phyloP scores from a whole-genome alignment of 2,113 vertebrate genomes.

The Cyprinodon tularosa region DNA sequence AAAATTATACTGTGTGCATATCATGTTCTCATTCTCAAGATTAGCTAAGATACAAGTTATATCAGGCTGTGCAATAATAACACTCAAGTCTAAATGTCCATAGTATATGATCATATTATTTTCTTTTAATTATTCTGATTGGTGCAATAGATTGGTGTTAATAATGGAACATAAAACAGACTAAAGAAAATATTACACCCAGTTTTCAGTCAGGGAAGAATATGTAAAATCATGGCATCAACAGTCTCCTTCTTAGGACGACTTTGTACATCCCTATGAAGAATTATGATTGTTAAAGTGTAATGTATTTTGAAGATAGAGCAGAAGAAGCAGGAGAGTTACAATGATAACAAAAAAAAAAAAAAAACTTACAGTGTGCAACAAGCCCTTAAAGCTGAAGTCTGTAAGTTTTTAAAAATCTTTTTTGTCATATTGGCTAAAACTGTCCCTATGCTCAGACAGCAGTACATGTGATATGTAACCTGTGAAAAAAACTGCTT shows the following conservation, averaged over 20 bases:
- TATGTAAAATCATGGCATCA: background rate
- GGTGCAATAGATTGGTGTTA: background rate
- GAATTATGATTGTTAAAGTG: background rate
- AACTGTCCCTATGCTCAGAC: too few species aligned
- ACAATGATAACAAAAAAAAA: too few species aligned
- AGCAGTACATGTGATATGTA: too few species aligned
- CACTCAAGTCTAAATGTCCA: background rate
- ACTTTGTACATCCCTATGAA: background rate
- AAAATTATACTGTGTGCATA: slow-evolving; percentile 4
- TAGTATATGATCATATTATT: background rate
- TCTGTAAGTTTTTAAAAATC: too few species aligned
- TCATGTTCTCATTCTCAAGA: slow-evolving; percentile 1
- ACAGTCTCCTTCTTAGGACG: too few species aligned
- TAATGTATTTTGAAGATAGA: too few species aligned
- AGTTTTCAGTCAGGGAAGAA: background rate
- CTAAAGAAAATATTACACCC: background rate
- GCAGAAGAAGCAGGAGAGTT: too few species aligned
- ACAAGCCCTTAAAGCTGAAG: too few species aligned
- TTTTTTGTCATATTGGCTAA: too few species aligned
- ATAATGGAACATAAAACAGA: background rate
- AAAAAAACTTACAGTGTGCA: too few species aligned
- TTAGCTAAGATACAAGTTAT: background rate
- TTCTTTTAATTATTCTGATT: slow-evolving; percentile 3
- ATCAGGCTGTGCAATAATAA: background rate
- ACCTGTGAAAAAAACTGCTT: too few species aligned